Evolutionary conservation across 2,888 invertebrate species (phyloP), one percentile per base, ranked within the genome.

Genomic region (Arrhopalites spinosus): DNA sequence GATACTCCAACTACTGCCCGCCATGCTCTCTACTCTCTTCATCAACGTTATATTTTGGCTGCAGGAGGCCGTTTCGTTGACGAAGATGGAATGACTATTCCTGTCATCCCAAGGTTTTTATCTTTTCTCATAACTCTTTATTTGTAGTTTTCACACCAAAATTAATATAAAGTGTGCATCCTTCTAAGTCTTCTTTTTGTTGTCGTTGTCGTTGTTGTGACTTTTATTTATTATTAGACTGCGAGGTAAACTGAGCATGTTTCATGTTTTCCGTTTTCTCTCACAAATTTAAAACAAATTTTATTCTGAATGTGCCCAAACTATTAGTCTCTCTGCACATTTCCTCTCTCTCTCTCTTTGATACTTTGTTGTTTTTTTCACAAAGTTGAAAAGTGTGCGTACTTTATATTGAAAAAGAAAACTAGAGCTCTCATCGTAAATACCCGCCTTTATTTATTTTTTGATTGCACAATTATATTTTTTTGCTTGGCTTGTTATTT

Each of bases 1-100:
- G 98, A 98, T 86, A 96, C 95, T 76, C 94, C 98, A 0, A 90
- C 91, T 0, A 96, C 98, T 0, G 93, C 95, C 1, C 88, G 91
- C 70, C 89, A 90, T 45, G 94, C 95, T 84, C 86, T 98, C 13
- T 88, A 92, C 79, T 86, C 88, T 47, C 87, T 95, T 29, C 95
- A 96, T 84, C 90, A 90, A 82, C 90, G 90, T 79, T 95, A 93
- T 85, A 89, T 98, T 3, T 87, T 91, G 82, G 88, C 90, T 76
- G 94, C 59, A 13, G 96, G 96, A 1, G 97, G 94, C 0, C 87
- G 87, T 53, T 89, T 94, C 17, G 84, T 86, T 13, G 86, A 86
- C 68, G 85, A 85, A 36, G 85, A 86, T 78, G 87, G 87, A 36
- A 79, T 78, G 20, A 78, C 83, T 1, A 85, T 87, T 64, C 85